A percentile compares a stretch with the other conserved stretches of the same genome.
These are phyloP conservation scores for Apodemia mormo DNA, from an alignment of 2,888 invertebrate species.

Conservation along the genomic window DNA sequence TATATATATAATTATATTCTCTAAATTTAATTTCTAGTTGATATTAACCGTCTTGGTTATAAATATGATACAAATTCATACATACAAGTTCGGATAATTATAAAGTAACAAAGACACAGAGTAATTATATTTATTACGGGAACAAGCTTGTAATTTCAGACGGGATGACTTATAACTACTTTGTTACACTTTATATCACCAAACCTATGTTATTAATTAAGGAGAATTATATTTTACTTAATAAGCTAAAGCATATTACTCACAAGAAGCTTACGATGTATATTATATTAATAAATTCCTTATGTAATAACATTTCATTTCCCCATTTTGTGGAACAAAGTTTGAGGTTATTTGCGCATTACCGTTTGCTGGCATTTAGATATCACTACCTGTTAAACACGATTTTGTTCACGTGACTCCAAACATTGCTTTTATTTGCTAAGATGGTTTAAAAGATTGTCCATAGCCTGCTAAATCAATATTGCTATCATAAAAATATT, in stretches of 20 bases:
- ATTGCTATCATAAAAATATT: no score
- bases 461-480: no score
- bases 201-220: not conserved
- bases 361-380: not conserved
- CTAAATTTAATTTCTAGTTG: no score
- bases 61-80: not conserved
- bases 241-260: constrained; percentile 5
- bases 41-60: not conserved
- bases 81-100: not conserved
- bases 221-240: constrained; percentile 6
- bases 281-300: constrained; percentile 16
- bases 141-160: not conserved
- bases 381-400: no score
- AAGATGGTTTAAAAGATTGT: no score
- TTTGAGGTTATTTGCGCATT: not conserved
- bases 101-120: not conserved
- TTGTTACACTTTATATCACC: not conserved
- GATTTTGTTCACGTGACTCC: no score
- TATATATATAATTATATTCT: no score
- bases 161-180: not conserved
- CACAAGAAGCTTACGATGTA: constrained; percentile 3
- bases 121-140: not conserved
- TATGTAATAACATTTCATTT: constrained; percentile 10
- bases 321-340: constrained; percentile 3
- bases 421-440: no score